phyloP scores from a whole-genome alignment of 1,140 invertebrate species.

The Drosophila punjabiensis region DNA sequence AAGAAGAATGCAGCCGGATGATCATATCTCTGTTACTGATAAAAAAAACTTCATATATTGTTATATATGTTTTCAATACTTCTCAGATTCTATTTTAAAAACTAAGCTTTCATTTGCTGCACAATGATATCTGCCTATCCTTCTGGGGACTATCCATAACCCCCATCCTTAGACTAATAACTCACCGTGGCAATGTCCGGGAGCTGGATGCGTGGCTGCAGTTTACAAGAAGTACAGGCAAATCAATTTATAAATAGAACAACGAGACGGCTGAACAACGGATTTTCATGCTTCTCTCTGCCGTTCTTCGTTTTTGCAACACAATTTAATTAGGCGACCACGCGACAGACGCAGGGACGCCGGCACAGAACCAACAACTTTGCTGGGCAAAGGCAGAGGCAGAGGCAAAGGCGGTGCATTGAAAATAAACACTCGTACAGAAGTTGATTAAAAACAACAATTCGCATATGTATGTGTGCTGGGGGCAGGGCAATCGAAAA shows the following conservation, averaged over 20 bases:
- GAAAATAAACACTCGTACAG: slow-evolving; percentile 19
- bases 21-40: not conserved
- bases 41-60: too few relatives aligned
- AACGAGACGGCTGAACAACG: slow-evolving; percentile 39
- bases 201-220: slow-evolving; percentile 3
- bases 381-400: not conserved
- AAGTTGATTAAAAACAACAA: slow-evolving; percentile 46
- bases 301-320: slow-evolving; percentile 56
- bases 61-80: not conserved
- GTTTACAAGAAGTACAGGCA: slow-evolving; percentile 24
- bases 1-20: not conserved
- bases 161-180: slow-evolving; percentile 22
- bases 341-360: slow-evolving; percentile 49
- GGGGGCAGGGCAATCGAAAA: slow-evolving; percentile 16
- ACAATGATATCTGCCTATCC: not conserved
- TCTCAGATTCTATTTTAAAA: not conserved
- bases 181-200: slow-evolving; percentile 52
- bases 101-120: not conserved
- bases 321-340: slow-evolving; percentile 66
- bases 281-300: slow-evolving; percentile 50
- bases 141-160: not conserved
- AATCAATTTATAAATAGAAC: slow-evolving; percentile 72
- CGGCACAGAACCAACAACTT: slow-evolving; percentile 30
- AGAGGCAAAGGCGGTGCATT: slow-evolving; percentile 2
- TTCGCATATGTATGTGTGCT: slow-evolving; percentile 23